Conservation (phyloP, 2,888 invertebrate genomes). For the Tribolium freemani region DNA sequence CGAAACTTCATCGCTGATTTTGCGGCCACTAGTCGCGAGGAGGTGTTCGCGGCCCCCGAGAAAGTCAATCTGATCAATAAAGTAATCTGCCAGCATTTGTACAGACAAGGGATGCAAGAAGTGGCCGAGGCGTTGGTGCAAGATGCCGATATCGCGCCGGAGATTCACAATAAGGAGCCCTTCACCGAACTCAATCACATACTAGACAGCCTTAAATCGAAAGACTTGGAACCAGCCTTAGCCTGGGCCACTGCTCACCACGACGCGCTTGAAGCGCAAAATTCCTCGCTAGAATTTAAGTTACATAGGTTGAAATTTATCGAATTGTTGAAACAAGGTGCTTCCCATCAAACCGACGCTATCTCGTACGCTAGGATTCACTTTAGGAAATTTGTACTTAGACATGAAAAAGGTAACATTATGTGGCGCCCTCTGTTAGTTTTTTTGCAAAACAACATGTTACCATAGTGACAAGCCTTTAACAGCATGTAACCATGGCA, state of each 20-base stretch:
- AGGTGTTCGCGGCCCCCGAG: constrained; percentile 81
- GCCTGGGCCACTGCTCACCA: constrained; percentile 88
- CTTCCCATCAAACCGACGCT: constrained; percentile 83
- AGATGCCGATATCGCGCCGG: constrained; percentile 79
- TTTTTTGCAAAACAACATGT: too few relatives aligned
- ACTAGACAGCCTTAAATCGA: constrained; percentile 85
- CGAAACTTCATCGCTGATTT: constrained; percentile 95
- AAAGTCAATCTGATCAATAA: constrained; percentile 82
- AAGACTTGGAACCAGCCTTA: constrained; percentile 87
- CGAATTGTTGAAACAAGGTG: constrained; percentile 77
- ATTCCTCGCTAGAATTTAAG: constrained; percentile 83
- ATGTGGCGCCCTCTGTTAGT: too few relatives aligned
- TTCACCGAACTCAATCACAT: constrained; percentile 90
- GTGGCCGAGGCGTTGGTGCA: constrained; percentile 86
- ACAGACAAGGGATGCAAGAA: constrained; percentile 93
- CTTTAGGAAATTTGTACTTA: constrained; percentile 84
- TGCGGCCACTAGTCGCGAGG: constrained; percentile 85
- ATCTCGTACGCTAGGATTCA: constrained; percentile 88
- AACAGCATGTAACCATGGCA: too few relatives aligned
- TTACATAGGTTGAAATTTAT: constrained; percentile 86
- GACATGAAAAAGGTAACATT: constrained; percentile 79
- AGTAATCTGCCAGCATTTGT: constrained; percentile 95
- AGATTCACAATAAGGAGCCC: constrained; percentile 79
- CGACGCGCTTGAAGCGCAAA: constrained; percentile 78
- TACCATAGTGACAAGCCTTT: too few relatives aligned